Evolutionary conservation across 1,140 invertebrate genomes (phyloP), one percentile per base, ranked within the genome.

Genomic region (Diploscapter pachys): DNA sequence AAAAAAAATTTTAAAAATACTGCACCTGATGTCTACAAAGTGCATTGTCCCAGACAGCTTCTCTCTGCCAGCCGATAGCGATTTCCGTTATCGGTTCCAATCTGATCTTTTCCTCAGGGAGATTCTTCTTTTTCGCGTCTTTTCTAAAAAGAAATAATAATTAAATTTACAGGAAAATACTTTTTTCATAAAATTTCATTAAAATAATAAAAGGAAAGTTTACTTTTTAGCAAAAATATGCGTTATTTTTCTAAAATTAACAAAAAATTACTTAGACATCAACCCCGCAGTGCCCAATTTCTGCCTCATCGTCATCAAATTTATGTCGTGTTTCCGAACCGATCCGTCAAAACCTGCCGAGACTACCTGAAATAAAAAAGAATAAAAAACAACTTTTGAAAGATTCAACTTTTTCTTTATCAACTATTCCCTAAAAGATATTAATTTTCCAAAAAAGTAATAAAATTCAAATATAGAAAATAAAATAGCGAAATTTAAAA

Each of bases 21-120:
- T 31, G 31, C 31, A 13, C 63, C 71, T 31, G 82, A 86, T 99
- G 96, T 57, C 91, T 87, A 2, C 93, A 91, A 2, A 91, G 92
- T 77, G 99, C 92, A 86, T 93, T 95, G 82, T 96, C 94, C 89
- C 90, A 90, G 61, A 90, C 89, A 79, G 88, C 89, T 79, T 90
- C 88, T 55, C 89, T 79, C 9, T 85, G 85, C 0, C 80, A 80
- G 78, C 89, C 89, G 86, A 81, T 59, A 9, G 70, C 68, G 59
- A 85, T 82, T 59, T 80, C 76, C 2, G 81, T 74, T 59, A 85
- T 80, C 8, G 82, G 79, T 9, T 74, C 63, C 52, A 84, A 53
- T 49, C 66, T 69, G 6, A 79, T 78, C 53, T 52, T 68, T 59
- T 13, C 52, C 54, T 74, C 8, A 48, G 6, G n/a, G 51, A 52